Percentiles rank a stretch among this genome's conserved stretches.
Conservation (phyloP, 2,113 vertebrate species). For the Brachyhypopomus gauderio region DNA sequence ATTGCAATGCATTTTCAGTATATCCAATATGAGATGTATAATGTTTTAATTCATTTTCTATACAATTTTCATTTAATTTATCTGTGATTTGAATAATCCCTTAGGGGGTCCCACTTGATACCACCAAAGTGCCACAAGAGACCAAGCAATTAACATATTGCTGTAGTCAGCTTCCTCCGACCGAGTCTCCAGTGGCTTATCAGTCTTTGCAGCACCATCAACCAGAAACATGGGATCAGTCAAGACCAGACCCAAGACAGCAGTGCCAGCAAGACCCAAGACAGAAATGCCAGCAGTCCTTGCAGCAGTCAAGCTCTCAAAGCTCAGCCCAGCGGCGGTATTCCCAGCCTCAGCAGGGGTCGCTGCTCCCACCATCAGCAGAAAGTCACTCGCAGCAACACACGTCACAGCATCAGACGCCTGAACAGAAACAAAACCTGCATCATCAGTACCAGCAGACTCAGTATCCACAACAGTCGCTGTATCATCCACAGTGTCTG, state of each 20-base stretch:
- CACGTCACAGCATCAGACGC: constrained; percentile 30
- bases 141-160: constrained; percentile 75
- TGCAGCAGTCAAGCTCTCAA: constrained; percentile 24
- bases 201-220: constrained; percentile 34
- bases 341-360: constrained; percentile 7
- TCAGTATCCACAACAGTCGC: constrained; percentile 47
- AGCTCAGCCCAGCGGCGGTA: constrained; percentile 31
- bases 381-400: constrained; percentile 26
- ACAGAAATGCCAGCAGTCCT: constrained; percentile 34
- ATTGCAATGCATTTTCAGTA: neutral
- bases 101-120: constrained; percentile 62
- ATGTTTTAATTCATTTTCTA: neutral
- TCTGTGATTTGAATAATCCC: constrained; percentile 3
- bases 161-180: constrained; percentile 65
- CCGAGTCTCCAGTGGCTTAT: constrained; percentile 46
- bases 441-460: constrained; percentile 29
- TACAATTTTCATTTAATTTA: neutral
- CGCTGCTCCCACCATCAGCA: too few species aligned
- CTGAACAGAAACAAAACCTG: constrained; percentile 10
- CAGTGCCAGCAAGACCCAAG: constrained; percentile 39
- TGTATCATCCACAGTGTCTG: constrained; percentile 43
- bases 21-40: neutral
- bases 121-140: constrained; percentile 73
- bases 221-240: constrained; percentile 34
- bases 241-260: constrained; percentile 35